These are phyloP conservation scores for Darevskia mixta DNA, from an alignment of 2,797 vertebrate genomes.

Conservation along the genomic window DNA sequence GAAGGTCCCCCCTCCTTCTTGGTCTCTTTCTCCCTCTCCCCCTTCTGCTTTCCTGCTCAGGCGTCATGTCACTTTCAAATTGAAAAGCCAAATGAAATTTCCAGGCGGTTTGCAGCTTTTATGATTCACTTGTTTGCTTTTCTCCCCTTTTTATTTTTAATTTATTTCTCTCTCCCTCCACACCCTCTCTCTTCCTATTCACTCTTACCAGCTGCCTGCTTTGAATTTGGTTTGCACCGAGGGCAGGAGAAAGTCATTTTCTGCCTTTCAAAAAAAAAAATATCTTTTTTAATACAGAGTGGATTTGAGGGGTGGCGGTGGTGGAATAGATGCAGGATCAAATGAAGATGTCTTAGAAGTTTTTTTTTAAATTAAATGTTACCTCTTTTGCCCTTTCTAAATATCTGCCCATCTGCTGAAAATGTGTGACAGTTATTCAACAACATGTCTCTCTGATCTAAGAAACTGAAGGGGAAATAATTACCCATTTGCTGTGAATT, in stretches of 20 bases:
- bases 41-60: background rate
- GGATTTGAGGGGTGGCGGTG: background rate
- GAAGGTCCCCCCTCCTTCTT: background rate
- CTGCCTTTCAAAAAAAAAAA: conserved; percentile 33
- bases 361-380: background rate
- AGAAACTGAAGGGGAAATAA: conserved; percentile 34
- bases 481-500: conserved; percentile 27
- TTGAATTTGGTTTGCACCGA: conserved; percentile 68
- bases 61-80: conserved; percentile 51
- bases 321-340: conserved; percentile 40
- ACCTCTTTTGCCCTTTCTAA: conserved; percentile 37
- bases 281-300: conserved; percentile 39
- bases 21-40: background rate
- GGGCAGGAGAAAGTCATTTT: conserved; percentile 58
- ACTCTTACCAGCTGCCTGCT: conserved; percentile 65
- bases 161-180: conserved; percentile 29
- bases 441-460: conserved; percentile 50
- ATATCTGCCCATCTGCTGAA: conserved; percentile 36
- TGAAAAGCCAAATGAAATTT: conserved; percentile 75
- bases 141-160: conserved; percentile 38
- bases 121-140: conserved; percentile 62
- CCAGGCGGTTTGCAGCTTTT: conserved; percentile 58
- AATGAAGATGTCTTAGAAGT: conserved; percentile 41
- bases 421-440: conserved; percentile 35
- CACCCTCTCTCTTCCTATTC: conserved; percentile 44